Conservation (phyloP, 2,888 invertebrate genomes). For the Mayetiola destructor region DNA sequence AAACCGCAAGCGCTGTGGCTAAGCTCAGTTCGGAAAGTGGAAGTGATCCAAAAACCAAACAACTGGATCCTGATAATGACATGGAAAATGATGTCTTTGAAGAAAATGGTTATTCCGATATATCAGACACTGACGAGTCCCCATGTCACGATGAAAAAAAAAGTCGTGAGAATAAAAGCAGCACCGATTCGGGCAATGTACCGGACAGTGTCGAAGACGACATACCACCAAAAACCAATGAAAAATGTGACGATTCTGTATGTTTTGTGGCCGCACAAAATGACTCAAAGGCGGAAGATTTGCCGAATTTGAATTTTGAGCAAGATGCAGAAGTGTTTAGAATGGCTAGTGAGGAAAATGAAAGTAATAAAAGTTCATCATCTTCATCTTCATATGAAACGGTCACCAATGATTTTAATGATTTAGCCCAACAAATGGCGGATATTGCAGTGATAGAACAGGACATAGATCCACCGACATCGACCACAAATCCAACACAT, state of each 20-base stretch:
- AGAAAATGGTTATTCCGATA: conserved; percentile 39
- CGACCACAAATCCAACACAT: conserved; percentile 31
- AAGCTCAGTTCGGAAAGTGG: conserved; percentile 65
- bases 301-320: neutral
- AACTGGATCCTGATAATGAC: conserved; percentile 38
- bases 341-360: conserved; percentile 3
- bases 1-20: conserved; percentile 70
- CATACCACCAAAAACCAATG: conserved; percentile 21
- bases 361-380: conserved; percentile 27
- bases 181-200: conserved; percentile 34
- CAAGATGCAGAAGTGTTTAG: conserved; percentile 25
- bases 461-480: conserved; percentile 19
- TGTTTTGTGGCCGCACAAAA: neutral
- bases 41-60: conserved; percentile 40
- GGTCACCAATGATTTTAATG: conserved; percentile 33
- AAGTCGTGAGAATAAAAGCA: conserved; percentile 31
- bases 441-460: conserved; percentile 25
- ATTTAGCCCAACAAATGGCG: conserved; percentile 23
- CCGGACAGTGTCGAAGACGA: conserved; percentile 28
- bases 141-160: conserved; percentile 23
- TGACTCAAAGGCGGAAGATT: neutral
- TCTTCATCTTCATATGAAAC: conserved; percentile 35
- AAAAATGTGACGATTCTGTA: conserved; percentile 24
- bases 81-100: conserved; percentile 42
- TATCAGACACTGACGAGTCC: conserved; percentile 37